These are phyloP conservation scores for Diorhabda sublineata DNA, from an alignment of 1,140 invertebrate genomes.

Conservation along the genomic window DNA sequence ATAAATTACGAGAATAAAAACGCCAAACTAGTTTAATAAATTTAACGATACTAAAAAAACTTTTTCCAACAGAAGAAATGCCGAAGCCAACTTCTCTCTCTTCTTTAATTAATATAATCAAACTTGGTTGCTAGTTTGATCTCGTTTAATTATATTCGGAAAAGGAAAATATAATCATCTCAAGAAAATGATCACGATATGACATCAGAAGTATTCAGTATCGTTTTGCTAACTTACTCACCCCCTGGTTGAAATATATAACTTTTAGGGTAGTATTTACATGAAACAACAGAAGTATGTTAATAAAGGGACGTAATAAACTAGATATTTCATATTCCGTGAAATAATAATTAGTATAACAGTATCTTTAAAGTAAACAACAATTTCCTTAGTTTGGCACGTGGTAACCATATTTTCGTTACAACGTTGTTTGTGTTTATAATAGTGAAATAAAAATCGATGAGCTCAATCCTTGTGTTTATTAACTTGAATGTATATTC, in stretches of 20 bases:
- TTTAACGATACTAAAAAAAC: no score
- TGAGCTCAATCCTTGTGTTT: no score
- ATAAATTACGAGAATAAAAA: no score
- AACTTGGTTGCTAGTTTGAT: not conserved
- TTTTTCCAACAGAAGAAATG: no score
- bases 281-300: not conserved
- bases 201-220: not conserved
- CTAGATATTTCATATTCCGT: not conserved
- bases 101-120: not conserved
- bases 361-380: no score
- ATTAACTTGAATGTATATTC: no score
- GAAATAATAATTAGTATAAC: constrained; percentile 5
- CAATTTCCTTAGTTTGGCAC: no score
- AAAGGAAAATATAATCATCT: not conserved
- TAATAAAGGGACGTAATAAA: not conserved
- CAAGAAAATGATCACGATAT: not conserved
- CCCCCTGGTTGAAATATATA: not conserved
- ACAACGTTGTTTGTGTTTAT: no score
- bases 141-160: not conserved
- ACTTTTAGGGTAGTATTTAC: not conserved
- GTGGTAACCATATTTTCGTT: no score
- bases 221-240: not conserved
- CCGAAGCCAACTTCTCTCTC: not conserved
- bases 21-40: no score
- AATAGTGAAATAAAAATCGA: no score